phyloP scores from a whole-genome alignment of 2,888 invertebrate genomes.

The Andrena minutula region DNA sequence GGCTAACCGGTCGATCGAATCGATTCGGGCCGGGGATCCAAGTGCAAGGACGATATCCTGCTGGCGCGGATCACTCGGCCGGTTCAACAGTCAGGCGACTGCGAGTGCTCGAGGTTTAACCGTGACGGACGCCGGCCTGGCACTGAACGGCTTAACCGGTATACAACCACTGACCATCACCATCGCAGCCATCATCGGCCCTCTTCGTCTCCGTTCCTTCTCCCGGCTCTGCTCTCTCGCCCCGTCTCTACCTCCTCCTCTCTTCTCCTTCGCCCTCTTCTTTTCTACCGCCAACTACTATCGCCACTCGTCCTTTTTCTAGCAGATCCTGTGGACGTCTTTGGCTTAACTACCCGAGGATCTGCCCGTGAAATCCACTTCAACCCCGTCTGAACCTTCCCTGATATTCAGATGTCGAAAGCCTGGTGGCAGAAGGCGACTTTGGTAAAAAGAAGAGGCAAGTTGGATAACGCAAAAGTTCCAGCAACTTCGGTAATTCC shows the following conservation, averaged over 20 bases:
- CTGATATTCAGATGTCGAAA: too few relatives aligned
- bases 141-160: constrained; percentile 80
- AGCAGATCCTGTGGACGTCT: constrained; percentile 62
- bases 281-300: constrained; percentile 66
- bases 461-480: constrained; percentile 14
- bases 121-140: constrained; percentile 77
- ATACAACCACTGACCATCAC: constrained; percentile 78
- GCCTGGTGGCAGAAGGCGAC: too few relatives aligned
- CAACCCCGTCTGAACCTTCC: too few relatives aligned
- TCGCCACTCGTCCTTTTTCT: constrained; percentile 73
- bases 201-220: constrained; percentile 65
- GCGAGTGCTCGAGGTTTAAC: constrained; percentile 73
- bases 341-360: constrained; percentile 80
- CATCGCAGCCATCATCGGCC: constrained; percentile 72
- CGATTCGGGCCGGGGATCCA: neutral
- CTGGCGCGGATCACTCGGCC: constrained; percentile 33
- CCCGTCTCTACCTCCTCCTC: constrained; percentile 21
- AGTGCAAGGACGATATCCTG: constrained; percentile 44
- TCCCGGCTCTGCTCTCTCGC: constrained; percentile 43
- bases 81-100: constrained; percentile 41
- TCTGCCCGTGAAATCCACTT: constrained; percentile 61
- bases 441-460: too few relatives aligned
- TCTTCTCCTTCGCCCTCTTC: constrained; percentile 51
- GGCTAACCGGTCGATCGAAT: neutral
- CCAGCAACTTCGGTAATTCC: neutral